Percentiles rank a stretch among this genome's conserved stretches.
phyloP scores from a whole-genome alignment of 1,140 invertebrate genomes.

The Danaus plexippus region DNA sequence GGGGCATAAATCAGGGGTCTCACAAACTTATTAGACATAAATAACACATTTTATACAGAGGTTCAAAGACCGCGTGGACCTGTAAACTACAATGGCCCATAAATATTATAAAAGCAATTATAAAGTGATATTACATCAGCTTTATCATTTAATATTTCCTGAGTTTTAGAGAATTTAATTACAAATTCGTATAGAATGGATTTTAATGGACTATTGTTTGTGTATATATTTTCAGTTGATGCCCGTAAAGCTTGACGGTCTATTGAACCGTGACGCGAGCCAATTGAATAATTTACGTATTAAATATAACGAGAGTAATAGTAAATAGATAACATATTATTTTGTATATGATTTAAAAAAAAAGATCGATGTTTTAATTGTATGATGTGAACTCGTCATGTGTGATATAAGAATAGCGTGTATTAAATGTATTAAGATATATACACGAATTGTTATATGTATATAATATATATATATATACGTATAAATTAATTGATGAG shows the following conservation, averaged over 20 bases:
- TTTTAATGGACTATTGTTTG: slow-evolving; percentile 5
- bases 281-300: no score
- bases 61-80: slow-evolving; percentile 19
- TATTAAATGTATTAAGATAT: no score
- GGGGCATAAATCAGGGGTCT: slow-evolving; percentile 19
- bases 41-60: slow-evolving; percentile 23
- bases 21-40: slow-evolving; percentile 23
- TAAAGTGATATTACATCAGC: slow-evolving; percentile 46
- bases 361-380: no score
- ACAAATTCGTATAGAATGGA: slow-evolving; percentile 7
- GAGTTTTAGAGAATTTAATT: slow-evolving; percentile 39
- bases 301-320: no score
- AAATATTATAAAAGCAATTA: slow-evolving; percentile 63
- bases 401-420: no score
- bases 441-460: no score
- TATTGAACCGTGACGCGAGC: slow-evolving; percentile 6
- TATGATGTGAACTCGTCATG: no score
- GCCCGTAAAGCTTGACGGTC: slow-evolving; percentile 12
- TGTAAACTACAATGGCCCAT: slow-evolving; percentile 43
- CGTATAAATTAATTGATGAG: no score
- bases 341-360: no score
- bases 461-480: no score
- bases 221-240: slow-evolving; percentile 7
- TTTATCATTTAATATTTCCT: slow-evolving; percentile 44
- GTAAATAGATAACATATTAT: no score